Percentiles rank a stretch among this genome's conserved stretches.
phyloP scores from a whole-genome alignment of 37 sponge, comb jelly and placozoan genomes.

The Cliona cf. orientalis region DNA sequence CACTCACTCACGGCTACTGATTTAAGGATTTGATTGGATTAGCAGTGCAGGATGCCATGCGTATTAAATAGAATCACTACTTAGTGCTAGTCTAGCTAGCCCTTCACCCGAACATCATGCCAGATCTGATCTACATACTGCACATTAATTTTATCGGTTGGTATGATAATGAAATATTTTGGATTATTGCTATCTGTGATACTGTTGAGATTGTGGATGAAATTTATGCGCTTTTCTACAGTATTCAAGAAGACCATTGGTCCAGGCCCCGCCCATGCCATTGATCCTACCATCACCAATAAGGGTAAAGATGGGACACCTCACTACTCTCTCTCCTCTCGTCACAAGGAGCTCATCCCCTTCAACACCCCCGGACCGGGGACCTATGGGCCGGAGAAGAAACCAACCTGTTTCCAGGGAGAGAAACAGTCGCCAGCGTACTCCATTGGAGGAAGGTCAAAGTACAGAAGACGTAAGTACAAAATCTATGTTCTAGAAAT shows the following conservation, averaged over 20 bases:
- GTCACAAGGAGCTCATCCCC: slow-evolving; percentile 82
- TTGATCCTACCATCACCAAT: slow-evolving; percentile 81
- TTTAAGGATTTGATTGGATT: no score
- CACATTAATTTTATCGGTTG: no score
- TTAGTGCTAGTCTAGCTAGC: no score
- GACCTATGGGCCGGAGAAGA: slow-evolving; percentile 81
- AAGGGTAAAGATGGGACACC: slow-evolving; percentile 91
- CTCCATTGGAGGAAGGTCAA: slow-evolving; percentile 85
- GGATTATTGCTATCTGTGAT: no score
- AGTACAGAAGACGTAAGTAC: slow-evolving; percentile 84
- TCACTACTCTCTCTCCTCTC: slow-evolving; percentile 75
- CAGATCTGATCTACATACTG: no score
- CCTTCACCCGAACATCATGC: no score
- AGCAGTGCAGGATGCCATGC: no score
- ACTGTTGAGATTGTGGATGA: no score
- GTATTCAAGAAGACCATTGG: slow-evolving; percentile 81
- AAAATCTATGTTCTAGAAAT: neutral
- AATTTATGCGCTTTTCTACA: slow-evolving; percentile 33
- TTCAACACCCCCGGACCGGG: slow-evolving; percentile 96
- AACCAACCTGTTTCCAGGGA: slow-evolving; percentile 63
- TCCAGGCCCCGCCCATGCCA: slow-evolving; percentile 90
- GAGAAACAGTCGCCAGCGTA: slow-evolving; percentile 87
- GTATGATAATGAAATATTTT: no score
- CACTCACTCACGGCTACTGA: no score
- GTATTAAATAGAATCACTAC: no score